Conservation (phyloP, 2,888 invertebrate species). For the Cephus runcator region DNA sequence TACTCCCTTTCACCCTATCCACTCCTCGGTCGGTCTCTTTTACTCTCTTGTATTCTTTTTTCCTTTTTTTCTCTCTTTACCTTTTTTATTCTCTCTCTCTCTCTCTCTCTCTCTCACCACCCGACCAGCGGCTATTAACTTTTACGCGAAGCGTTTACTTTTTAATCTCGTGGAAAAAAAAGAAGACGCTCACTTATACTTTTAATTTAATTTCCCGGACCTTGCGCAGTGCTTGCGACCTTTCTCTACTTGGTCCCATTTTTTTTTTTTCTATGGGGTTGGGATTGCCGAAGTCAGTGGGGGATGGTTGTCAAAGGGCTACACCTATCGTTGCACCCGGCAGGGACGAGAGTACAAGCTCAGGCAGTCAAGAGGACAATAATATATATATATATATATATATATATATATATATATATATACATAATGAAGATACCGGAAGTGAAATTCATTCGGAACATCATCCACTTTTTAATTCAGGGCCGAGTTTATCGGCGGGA, state of each 20-base stretch:
- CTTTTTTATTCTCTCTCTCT: too few species aligned
- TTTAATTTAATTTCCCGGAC: slow-evolving; percentile 20
- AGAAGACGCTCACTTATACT: slow-evolving; percentile 17
- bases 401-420: neutral
- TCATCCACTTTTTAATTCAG: neutral
- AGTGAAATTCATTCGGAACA: neutral
- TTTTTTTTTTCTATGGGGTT: neutral
- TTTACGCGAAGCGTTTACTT: slow-evolving; percentile 23
- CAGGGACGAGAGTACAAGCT: neutral
- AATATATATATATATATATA: neutral
- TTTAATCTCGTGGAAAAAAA: slow-evolving; percentile 22
- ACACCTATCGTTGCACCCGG: neutral
- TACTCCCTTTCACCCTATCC: neutral
- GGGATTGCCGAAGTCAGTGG: neutral
- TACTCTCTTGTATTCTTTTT: neutral
- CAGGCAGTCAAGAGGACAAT: neutral
- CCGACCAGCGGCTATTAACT: slow-evolving; percentile 19
- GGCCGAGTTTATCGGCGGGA: neutral
- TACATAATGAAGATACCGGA: neutral
- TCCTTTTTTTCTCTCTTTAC: neutral
- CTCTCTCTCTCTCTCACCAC: neutral
- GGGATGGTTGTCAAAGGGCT: neutral
- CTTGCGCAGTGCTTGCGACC: neutral
- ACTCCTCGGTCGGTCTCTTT: neutral
- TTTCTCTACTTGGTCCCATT: neutral